Percentiles rank a stretch among this genome's conserved stretches.
Evolutionary conservation across 2,888 invertebrate species (phyloP).

Genomic region (Cartodere bifasciata): DNA sequence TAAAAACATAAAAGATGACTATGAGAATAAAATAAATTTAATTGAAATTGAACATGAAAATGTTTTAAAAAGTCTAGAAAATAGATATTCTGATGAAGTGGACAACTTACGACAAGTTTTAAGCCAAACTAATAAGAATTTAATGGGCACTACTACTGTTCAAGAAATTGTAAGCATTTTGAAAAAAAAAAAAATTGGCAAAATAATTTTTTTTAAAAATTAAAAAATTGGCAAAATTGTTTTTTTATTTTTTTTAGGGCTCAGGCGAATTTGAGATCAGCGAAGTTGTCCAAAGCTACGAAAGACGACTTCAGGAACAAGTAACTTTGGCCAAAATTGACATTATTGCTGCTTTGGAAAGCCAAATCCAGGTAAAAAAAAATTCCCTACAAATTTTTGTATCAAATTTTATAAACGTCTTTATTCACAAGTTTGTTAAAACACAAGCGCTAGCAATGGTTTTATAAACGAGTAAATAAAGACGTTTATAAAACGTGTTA

Average conservation of each 20-base stretch:
- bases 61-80: constrained; percentile 36
- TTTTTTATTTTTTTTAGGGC: constrained; percentile 18
- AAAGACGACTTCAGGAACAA: constrained; percentile 46
- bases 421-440: too few relatives aligned
- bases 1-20: constrained; percentile 26
- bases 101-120: constrained; percentile 42
- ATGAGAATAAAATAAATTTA: constrained; percentile 34
- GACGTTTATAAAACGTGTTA: too few relatives aligned
- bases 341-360: constrained; percentile 54
- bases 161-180: constrained; percentile 39
- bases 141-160: constrained; percentile 33
- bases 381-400: constrained; percentile 1
- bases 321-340: constrained; percentile 51
- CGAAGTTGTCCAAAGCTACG: constrained; percentile 37
- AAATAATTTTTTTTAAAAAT: constrained; percentile 3
- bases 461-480: too few relatives aligned
- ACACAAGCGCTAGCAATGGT: too few relatives aligned
- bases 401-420: too few relatives aligned
- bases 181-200: neutral
- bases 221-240: neutral
- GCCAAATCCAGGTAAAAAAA: constrained; percentile 55
- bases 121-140: constrained; percentile 24
- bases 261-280: constrained; percentile 34
- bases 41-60: constrained; percentile 33
- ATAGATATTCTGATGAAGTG: constrained; percentile 38